Percentiles rank a stretch among this genome's conserved stretches.
Conservation (phyloP, 2,797 vertebrate genomes). For the Orestias chungarensis region DNA sequence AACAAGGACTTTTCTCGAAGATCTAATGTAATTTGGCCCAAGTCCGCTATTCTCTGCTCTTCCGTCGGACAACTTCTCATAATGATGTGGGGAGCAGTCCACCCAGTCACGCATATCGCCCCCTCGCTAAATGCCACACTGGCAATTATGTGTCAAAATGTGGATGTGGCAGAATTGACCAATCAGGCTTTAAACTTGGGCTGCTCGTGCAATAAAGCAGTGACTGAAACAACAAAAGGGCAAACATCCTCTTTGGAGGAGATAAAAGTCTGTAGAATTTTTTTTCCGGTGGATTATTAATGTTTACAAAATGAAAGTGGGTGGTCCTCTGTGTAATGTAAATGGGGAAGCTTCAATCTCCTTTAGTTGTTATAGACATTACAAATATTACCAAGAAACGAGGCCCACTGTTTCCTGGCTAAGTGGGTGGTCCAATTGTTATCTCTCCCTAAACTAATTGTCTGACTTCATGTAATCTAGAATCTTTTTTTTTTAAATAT, state of each 20-base stretch:
- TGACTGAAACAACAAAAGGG: constrained; percentile 29
- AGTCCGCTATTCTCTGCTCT: constrained; percentile 35
- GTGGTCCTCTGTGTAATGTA: neutral
- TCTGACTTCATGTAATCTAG: constrained; percentile 26
- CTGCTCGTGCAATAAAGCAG: constrained; percentile 27
- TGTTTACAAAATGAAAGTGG: neutral
- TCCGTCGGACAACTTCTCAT: constrained; percentile 56
- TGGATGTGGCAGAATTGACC: constrained; percentile 55
- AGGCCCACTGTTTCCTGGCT: constrained; percentile 3
- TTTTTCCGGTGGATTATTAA: constrained; percentile 19
- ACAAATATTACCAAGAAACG: constrained; percentile 22
- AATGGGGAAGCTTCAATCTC: neutral
- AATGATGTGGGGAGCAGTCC: constrained; percentile 59
- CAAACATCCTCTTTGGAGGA: constrained; percentile 1
- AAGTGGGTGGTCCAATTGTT: constrained; percentile 42
- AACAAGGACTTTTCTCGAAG: constrained; percentile 52
- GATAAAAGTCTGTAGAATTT: too few relatives aligned
- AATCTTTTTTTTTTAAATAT: constrained; percentile 16
- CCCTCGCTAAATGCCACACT: constrained; percentile 71
- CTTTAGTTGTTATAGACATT: constrained; percentile 42
- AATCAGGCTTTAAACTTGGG: constrained; percentile 57
- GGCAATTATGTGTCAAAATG: constrained; percentile 60
- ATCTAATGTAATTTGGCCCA: constrained; percentile 58
- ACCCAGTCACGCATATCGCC: constrained; percentile 57
- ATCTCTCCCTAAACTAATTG: constrained; percentile 17